Conservation (phyloP, 1,140 invertebrate species). For the Polyergus mexicanus region DNA sequence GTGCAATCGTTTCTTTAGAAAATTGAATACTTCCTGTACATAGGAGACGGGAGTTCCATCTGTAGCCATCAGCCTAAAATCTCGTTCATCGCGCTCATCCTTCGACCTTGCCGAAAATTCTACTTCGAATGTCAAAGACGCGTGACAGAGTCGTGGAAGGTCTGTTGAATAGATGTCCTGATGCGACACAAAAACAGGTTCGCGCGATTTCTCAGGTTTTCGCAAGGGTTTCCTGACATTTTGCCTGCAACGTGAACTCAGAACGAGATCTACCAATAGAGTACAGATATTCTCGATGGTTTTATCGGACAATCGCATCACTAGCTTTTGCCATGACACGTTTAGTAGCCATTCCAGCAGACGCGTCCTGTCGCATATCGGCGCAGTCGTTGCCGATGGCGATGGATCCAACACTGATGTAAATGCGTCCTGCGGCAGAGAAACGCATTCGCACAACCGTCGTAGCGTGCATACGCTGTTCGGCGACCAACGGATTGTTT, state of each 20-base stretch:
- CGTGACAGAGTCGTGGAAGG: slow-evolving; percentile 18
- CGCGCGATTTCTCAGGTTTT: background rate
- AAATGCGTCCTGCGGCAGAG: slow-evolving; percentile 69
- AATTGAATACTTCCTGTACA: background rate
- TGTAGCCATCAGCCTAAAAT: background rate
- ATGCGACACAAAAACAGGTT: background rate
- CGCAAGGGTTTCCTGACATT: background rate
- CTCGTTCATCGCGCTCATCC: background rate
- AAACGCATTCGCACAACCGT: slow-evolving; percentile 73
- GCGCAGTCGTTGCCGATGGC: slow-evolving; percentile 15
- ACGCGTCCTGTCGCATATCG: slow-evolving; percentile 71
- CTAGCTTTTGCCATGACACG: slow-evolving; percentile 63
- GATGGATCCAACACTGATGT: slow-evolving; percentile 29
- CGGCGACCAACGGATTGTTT: slow-evolving; percentile 80
- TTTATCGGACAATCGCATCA: slow-evolving; percentile 58
- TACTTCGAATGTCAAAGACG: slow-evolving; percentile 10
- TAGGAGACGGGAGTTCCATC: background rate
- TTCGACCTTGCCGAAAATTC: background rate
- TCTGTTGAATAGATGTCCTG: slow-evolving; percentile 9
- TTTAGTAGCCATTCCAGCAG: slow-evolving; percentile 76
- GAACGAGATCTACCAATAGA: background rate
- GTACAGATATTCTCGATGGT: slow-evolving; percentile 19
- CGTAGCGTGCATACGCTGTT: slow-evolving; percentile 82
- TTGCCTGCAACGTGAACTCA: slow-evolving; percentile 21
- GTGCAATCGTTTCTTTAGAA: background rate